phyloP scores from a whole-genome alignment of 2,797 vertebrate genomes.

The Anomalospiza imberbis region DNA sequence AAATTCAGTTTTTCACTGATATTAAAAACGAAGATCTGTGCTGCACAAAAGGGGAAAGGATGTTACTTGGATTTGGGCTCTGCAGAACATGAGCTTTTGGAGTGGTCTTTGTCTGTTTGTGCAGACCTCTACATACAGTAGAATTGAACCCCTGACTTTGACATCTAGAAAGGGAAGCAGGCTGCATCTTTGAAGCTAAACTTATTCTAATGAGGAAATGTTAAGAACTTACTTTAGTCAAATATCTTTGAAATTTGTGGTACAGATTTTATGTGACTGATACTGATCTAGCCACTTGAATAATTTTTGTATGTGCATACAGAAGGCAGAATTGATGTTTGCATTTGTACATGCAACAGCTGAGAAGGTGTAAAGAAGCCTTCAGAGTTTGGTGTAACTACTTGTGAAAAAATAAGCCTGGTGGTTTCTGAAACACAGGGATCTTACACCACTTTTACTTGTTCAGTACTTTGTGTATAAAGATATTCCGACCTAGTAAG shows the following conservation, averaged over 20 bases:
- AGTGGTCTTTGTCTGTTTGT: background rate
- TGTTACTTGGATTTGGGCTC: background rate
- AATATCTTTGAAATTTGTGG: background rate
- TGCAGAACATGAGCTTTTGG: background rate
- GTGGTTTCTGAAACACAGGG: background rate
- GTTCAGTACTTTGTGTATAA: slow-evolving; percentile 21
- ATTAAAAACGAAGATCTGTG: background rate
- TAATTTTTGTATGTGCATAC: background rate
- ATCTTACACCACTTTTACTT: background rate
- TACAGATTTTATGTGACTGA: background rate
- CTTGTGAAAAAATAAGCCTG: background rate
- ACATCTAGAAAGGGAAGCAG: background rate
- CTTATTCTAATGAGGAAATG: background rate
- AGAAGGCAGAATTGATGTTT: background rate
- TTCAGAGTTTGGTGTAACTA: background rate
- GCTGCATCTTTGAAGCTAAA: background rate
- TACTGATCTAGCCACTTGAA: background rate
- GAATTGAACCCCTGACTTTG: background rate
- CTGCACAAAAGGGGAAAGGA: background rate
- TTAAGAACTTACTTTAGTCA: background rate
- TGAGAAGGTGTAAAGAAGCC: background rate
- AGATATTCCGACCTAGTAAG: slow-evolving; percentile 41
- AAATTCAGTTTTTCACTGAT: background rate
- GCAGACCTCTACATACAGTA: accelerated
- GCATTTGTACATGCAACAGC: background rate